Evolutionary conservation across 2,888 invertebrate genomes (phyloP), one percentile per base, ranked within the genome.

Genomic region (Meganola albula): DNA sequence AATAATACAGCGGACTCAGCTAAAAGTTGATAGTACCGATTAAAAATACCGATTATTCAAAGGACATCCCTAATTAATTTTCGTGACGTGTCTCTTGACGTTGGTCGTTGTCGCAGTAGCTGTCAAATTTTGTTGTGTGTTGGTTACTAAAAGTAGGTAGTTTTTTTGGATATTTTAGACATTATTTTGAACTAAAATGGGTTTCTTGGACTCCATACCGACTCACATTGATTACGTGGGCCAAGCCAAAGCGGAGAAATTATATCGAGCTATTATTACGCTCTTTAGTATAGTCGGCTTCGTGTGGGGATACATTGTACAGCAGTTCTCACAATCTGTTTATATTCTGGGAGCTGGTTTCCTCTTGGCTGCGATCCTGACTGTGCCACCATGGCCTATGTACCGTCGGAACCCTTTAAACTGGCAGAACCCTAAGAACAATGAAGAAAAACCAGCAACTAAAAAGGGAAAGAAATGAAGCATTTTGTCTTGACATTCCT

Each of bases 321-420:
- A 98, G 71, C 96, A 97, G 71, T 98, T 98, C 70, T 98, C 97
- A 0, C 96, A 96, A 71, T 97, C 97, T 1, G 94, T 98, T 14
- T 96, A 96, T 61, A 95, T 97, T 62, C 86, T 98, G 27, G 94
- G 94, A 16, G 96, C 95, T 57, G 98, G 98, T 43, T 97, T 97
- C 64, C 85, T 93, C 1, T 79, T 98, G 43, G 96, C 97, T 24
- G 91, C 94, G 22, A 78, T 97, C 62, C 73, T 97, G 24, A 96
- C 96, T 0, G 91, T 98, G 57, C 97, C 97, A 12, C 97, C 97
- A n/a, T 98, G 98, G 97, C 96, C 97, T 0, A 93, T 97, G 90
- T 98, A 96, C 64, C 89, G 97, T 43, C 90, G 90, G 44, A 94
- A 95, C 64, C 92, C 97, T 2, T 80, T 98, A 3, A 92, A 92